Evolutionary conservation across 1,140 invertebrate species (phyloP).

Genomic region (Cyrtorhinus lividipennis): DNA sequence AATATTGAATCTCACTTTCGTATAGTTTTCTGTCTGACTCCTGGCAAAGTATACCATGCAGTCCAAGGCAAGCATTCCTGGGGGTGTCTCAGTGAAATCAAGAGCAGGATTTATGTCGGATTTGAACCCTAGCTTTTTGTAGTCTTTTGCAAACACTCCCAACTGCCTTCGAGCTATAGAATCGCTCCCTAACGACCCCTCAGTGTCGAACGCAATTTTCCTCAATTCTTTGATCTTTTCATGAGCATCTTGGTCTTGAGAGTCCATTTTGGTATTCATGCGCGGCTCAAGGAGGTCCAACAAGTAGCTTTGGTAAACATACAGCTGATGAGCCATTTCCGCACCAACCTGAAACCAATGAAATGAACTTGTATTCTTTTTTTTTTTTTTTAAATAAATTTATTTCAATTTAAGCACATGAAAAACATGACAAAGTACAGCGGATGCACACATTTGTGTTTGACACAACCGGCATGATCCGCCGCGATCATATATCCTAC

Average conservation of each 20-base stretch:
- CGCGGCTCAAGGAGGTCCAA: constrained; percentile 74
- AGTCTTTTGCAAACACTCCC: constrained; percentile 62
- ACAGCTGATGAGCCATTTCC: constrained; percentile 91
- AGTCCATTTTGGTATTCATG: constrained; percentile 74
- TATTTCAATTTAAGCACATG: too few species aligned
- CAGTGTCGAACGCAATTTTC: constrained; percentile 80
- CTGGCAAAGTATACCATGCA: constrained; percentile 91
- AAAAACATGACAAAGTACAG: too few species aligned
- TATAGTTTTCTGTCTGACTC: constrained; percentile 77
- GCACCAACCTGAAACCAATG: constrained; percentile 43
- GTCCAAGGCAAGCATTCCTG: constrained; percentile 81
- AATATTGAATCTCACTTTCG: constrained; percentile 48
- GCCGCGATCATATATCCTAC: too few species aligned
- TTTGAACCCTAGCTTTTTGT: constrained; percentile 88
- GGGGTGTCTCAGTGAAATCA: constrained; percentile 78
- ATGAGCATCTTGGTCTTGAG: constrained; percentile 72
- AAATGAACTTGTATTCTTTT: too few species aligned
- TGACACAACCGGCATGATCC: too few species aligned
- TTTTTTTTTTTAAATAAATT: too few species aligned
- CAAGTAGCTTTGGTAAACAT: constrained; percentile 77
- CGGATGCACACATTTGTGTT: too few species aligned
- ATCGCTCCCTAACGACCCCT: constrained; percentile 40
- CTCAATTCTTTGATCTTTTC: constrained; percentile 88
- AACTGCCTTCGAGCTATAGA: constrained; percentile 40
- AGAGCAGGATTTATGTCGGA: constrained; percentile 81